Evolutionary conservation across 30 jellyfish, hydroid and myxozoan genomes (phyloP).

Genomic region (Rhopilema esculentum): DNA sequence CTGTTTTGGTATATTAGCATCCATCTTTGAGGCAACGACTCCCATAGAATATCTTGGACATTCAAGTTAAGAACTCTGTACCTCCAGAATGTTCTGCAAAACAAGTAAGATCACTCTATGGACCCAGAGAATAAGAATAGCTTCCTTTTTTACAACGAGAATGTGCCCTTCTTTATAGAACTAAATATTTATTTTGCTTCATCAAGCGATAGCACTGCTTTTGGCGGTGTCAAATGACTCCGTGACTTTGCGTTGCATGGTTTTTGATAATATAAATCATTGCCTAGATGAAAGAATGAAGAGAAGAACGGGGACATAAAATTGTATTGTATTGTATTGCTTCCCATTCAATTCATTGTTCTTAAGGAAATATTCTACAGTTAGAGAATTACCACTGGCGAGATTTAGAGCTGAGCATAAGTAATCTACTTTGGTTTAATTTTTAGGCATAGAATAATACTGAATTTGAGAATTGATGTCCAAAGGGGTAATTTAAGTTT

Average conservation of each 20-base stretch:
- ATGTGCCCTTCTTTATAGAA: neutral
- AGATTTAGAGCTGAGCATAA: no score
- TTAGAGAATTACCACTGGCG: no score
- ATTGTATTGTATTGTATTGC: neutral
- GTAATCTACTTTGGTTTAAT: no score
- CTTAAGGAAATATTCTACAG: neutral
- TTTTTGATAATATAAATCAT: neutral
- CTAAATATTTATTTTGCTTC: neutral
- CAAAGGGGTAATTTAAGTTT: no score
- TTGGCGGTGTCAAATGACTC: neutral
- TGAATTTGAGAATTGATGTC: no score
- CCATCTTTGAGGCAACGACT: neutral
- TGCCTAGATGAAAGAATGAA: neutral
- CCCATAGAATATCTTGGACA: neutral
- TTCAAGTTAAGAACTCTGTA: neutral
- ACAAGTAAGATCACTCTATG: neutral
- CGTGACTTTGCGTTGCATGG: neutral
- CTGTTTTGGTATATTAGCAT: no score
- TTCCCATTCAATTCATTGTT: neutral
- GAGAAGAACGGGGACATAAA: neutral
- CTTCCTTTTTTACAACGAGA: neutral
- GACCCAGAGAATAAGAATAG: neutral
- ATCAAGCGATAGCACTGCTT: neutral
- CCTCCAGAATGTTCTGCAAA: constrained; percentile 2
- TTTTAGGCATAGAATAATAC: no score